These are phyloP conservation scores for Hydriomena furcata DNA, from an alignment of 2,888 invertebrate species.

Conservation along the genomic window DNA sequence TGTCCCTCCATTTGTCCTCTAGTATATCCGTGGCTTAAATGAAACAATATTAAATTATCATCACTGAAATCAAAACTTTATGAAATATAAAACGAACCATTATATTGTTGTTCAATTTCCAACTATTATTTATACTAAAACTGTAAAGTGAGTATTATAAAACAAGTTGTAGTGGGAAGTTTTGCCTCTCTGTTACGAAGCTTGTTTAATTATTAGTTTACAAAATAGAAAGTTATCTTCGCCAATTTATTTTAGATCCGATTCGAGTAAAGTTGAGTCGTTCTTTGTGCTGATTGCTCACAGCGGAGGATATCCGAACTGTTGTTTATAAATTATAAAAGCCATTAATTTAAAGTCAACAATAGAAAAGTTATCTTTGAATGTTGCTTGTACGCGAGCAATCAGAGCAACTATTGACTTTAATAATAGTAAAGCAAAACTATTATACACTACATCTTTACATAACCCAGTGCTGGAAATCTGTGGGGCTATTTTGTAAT, in stretches of 20 bases:
- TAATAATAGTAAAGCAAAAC: not conserved
- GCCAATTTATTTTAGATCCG: constrained; percentile 34
- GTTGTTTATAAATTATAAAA: constrained; percentile 64
- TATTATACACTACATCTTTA: too few relatives aligned
- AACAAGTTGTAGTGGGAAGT: constrained; percentile 12
- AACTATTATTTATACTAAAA: constrained; percentile 1
- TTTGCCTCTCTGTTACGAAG: constrained; percentile 12
- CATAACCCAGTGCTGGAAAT: too few relatives aligned
- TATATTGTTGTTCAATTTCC: not conserved
- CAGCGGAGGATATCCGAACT: constrained; percentile 50
- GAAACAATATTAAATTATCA: too few relatives aligned
- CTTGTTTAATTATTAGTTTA: constrained; percentile 34
- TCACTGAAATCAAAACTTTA: not conserved
- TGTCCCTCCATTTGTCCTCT: too few relatives aligned
- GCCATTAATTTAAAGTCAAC: constrained; percentile 78
- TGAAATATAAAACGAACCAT: not conserved
- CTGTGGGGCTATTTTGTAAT: too few relatives aligned
- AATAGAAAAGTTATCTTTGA: constrained; percentile 74
- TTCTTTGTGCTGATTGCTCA: constrained; percentile 49
- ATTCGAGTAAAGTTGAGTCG: constrained; percentile 42
- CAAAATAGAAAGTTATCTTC: constrained; percentile 34
- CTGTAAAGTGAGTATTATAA: constrained; percentile 9
- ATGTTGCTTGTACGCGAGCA: constrained; percentile 1
- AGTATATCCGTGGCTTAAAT: too few relatives aligned
- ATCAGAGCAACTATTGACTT: constrained; percentile 3